Evolutionary conservation across 1,140 invertebrate species (phyloP), one percentile per base, ranked within the genome.

Genomic region (Drosophila sp.): DNA sequence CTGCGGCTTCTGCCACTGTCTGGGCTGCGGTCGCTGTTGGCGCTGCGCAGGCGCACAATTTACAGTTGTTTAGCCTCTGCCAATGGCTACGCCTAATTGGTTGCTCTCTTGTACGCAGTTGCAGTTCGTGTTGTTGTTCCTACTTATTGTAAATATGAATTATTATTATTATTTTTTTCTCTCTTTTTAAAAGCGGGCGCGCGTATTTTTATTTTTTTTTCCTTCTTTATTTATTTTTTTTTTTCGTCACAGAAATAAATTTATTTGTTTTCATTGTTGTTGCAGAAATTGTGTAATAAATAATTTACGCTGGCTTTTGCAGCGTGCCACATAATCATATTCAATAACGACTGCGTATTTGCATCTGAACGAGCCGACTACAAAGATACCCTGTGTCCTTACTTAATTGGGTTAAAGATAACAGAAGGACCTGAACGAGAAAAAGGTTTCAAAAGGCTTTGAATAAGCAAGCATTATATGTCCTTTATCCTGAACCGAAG

Each of bases 301-400:
- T 86, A 86, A 87, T 87, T 82, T 87, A 82, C 72, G 83, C 83
- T 83, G 69, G 72, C 79, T 83, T 87, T 87, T 82, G 83, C 83
- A 86, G 83, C 83, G 83, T 86, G 83, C 83, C 83, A 89, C 80
- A 83, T 89, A 87, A 89, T 87, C 84, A 87, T 87, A 89, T 87
- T 89, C 84, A 87, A 87, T 84, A 89, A 50, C 44, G 23, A 25
- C 7, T 27, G 44, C 6, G 23, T 50, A 50, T 8, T 27, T 50
- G 5, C 8, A 27, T 27, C 25, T 47, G 25, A 8, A 2, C 2
- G 2, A 50, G 1, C 1, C 44, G 44, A 50, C 44, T 27, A 25
- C 7, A 27, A 27, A 27, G 7, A 50, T 50, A 50, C 44, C 44
- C n/a, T 44, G 41, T 17, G 30, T 30, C 30, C 30, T 1, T 30